A percentile compares a stretch with the other conserved stretches of the same genome.
These are phyloP conservation scores for Percopsis omiscomaycus DNA, from an alignment of 2,797 vertebrate species.

Conservation along the genomic window DNA sequence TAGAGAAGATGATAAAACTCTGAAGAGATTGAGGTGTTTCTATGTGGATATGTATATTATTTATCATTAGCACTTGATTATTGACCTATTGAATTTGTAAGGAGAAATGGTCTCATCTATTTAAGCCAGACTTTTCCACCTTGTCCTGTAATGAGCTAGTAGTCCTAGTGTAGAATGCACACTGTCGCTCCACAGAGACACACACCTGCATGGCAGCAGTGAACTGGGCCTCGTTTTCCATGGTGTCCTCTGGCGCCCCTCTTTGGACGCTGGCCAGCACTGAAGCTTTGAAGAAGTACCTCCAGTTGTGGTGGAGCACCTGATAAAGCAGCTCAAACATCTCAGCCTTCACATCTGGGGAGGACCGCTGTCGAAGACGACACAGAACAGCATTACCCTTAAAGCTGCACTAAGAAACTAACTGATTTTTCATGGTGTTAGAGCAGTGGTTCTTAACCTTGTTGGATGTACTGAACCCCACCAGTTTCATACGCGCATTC, in stretches of 20 bases:
- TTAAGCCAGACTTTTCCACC: no score
- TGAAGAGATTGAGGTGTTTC: no score
- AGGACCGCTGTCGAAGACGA: conserved; percentile 80
- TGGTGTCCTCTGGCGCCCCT: conserved; percentile 86
- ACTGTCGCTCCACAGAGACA: neutral
- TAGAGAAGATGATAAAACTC: no score
- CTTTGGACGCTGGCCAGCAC: conserved; percentile 91
- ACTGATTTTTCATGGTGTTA: neutral
- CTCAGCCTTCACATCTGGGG: conserved; percentile 94
- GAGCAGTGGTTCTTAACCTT: no score
- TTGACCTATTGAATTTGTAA: no score
- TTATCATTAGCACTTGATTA: no score
- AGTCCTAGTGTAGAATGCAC: neutral
- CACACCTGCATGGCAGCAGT: conserved; percentile 94
- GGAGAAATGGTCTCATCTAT: no score
- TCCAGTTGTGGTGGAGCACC: conserved; percentile 97
- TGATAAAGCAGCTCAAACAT: conserved; percentile 95
- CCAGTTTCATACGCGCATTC: no score
- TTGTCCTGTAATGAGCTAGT: no score
- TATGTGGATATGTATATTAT: no score
- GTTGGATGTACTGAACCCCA: no score
- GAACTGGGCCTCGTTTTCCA: conserved; percentile 97
- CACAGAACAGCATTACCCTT: conserved; percentile 7
- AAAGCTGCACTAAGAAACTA: neutral
- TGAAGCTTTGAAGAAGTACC: conserved; percentile 95